Conservation (phyloP, 2,888 invertebrate genomes). For the Ctenicera cuprea region DNA sequence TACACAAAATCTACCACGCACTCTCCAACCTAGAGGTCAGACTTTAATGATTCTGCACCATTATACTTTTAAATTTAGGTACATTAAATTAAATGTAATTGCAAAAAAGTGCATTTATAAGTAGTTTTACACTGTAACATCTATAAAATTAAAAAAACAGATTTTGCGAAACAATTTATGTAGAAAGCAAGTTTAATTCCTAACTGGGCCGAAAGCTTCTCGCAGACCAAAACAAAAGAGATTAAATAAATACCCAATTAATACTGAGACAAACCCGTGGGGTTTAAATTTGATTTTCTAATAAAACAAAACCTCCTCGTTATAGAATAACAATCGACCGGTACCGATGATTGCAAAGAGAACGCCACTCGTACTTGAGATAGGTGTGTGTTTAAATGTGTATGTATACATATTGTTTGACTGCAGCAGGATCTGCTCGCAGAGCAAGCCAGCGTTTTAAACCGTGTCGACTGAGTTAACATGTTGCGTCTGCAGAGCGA, state of each 20-base stretch:
- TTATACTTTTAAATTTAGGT: too few relatives aligned
- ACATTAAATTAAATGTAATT: too few relatives aligned
- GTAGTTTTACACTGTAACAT: too few relatives aligned
- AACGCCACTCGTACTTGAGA: conserved; percentile 38
- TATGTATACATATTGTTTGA: conserved; percentile 38
- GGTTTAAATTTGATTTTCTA: conserved; percentile 33
- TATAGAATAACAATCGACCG: conserved; percentile 39
- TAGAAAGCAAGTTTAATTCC: too few relatives aligned
- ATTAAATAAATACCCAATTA: conserved; percentile 9
- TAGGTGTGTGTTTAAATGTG: conserved; percentile 37
- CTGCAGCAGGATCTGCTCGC: conserved; percentile 51
- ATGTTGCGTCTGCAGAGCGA: conserved; percentile 56
- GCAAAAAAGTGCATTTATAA: too few relatives aligned
- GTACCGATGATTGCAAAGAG: conserved; percentile 41
- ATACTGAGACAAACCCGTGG: conserved; percentile 11
- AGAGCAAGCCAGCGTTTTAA: conserved; percentile 55
- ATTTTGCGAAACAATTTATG: too few relatives aligned
- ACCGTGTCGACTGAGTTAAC: conserved; percentile 57
- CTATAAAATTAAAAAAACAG: too few relatives aligned
- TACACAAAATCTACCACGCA: conserved; percentile 25
- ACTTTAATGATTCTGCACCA: too few relatives aligned
- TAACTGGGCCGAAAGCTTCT: too few relatives aligned
- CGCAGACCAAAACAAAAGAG: too few relatives aligned
- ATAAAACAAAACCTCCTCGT: conserved; percentile 35
- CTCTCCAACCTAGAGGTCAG: background rate